These are phyloP conservation scores for Ptychochromis oligacanthus DNA, from an alignment of 2,113 vertebrate species.

Conservation along the genomic window DNA sequence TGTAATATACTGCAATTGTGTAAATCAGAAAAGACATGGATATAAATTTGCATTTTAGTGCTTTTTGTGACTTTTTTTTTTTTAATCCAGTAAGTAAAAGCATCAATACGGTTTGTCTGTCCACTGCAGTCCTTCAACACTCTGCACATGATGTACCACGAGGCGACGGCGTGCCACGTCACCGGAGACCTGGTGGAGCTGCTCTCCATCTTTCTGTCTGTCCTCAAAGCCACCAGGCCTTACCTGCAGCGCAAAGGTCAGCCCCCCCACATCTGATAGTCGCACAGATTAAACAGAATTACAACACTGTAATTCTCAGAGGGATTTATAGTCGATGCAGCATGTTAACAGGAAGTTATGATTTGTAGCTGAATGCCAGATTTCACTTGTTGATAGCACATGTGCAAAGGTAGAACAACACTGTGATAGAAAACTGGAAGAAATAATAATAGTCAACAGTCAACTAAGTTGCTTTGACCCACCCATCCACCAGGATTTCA, in stretches of 20 bases:
- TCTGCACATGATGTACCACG: slow-evolving; percentile 99
- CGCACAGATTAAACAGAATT: not conserved
- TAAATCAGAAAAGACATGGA: not conserved
- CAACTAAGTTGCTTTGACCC: too few relatives aligned
- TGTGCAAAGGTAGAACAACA: not conserved
- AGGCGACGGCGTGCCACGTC: slow-evolving; percentile 98
- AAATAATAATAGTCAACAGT: too few relatives aligned
- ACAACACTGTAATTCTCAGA: too few relatives aligned
- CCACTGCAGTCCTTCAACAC: slow-evolving; percentile 94
- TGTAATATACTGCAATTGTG: not conserved
- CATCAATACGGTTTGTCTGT: not conserved
- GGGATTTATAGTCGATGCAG: not conserved
- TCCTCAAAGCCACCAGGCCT: slow-evolving; percentile 94
- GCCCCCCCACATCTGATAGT: not conserved
- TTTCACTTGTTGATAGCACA: not conserved
- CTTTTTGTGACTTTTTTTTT: accelerated
- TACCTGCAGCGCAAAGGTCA: slow-evolving; percentile 98
- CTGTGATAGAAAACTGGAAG: too few relatives aligned
- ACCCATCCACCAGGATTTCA: too few relatives aligned
- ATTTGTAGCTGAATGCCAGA: not conserved
- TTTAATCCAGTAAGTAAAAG: not conserved
- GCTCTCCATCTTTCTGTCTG: slow-evolving; percentile 96
- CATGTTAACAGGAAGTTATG: not conserved
- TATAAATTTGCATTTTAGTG: not conserved
- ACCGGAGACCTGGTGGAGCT: slow-evolving; percentile 98